Evolutionary conservation across 2,113 vertebrate genomes (phyloP), one percentile per base, ranked within the genome.

Genomic region (Cichladusa arquata): DNA sequence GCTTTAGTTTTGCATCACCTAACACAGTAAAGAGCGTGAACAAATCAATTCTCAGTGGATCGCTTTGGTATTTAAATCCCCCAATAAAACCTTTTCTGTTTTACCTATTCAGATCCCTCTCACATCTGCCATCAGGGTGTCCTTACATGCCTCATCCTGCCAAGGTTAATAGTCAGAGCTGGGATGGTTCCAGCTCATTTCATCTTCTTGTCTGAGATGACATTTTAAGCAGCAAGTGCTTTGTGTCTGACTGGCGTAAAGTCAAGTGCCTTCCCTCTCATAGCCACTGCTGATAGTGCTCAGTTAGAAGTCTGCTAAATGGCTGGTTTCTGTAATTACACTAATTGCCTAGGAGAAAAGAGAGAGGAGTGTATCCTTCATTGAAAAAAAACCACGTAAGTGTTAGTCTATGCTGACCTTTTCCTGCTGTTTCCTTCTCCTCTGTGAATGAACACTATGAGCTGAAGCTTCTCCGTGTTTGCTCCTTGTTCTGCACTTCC

Each of bases 311-410:
- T 29, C 94, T 95, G 90, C 82, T 91, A 94, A 96, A 93, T 65
- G 88, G 69, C 81, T 94, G 81, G 57, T 90, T 93, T 88, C 48
- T 28, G 13, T 95, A 92, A 96, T 95, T 90, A 91, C 5, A 14
- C 53, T 95, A 96, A 97, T 95, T 97, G 92, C 81, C 88, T 76
- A 36, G 29, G 76, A 96, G 58, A 84, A 93, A 81, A 88, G 91
- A 84, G 28, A 93, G 77, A 92, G 66, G 42, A 89, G 45, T 57
- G 72, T 74, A 56, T 70, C 74, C 62, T 92, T 71, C 69, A 60
- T 47, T 86, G 78, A 88, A 84, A 81, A 91, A 92, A 94, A 4
- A 9, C 13, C 13, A 38, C 20, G 0, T 25, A 81, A 56, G 92
- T 71, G 54, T 50, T 67, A 82, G 70, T 80, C 58, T 71, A 11